These are phyloP conservation scores for Armadillidium nasatum DNA, from an alignment of 1,140 invertebrate species.

Conservation along the genomic window DNA sequence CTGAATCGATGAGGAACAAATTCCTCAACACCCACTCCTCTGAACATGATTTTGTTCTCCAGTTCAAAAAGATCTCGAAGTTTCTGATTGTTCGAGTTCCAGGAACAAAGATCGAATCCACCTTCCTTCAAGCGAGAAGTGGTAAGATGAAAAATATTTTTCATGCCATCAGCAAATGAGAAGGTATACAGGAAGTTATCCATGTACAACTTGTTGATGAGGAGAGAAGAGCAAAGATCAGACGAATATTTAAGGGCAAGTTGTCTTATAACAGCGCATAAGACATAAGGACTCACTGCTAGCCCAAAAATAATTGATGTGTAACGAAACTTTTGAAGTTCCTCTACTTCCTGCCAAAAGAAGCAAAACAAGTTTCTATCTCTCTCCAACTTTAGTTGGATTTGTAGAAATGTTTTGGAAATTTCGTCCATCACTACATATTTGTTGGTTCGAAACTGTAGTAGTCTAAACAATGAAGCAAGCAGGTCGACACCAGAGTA, in stretches of 20 bases:
- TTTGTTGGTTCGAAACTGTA: constrained; percentile 16
- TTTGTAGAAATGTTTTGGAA: constrained; percentile 26
- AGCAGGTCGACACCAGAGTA: constrained; percentile 25
- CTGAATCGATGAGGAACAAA: too few species aligned
- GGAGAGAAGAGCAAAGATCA: background rate
- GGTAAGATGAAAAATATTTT: background rate
- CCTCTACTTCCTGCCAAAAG: constrained; percentile 21
- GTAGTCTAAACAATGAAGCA: constrained; percentile 2
- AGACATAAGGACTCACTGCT: constrained; percentile 22
- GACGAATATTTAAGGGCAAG: background rate
- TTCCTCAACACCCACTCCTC: too few species aligned
- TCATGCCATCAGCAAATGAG: background rate
- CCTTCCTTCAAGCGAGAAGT: too few species aligned
- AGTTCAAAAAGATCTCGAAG: too few species aligned
- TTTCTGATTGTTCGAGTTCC: too few species aligned
- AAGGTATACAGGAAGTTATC: background rate
- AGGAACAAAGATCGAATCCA: too few species aligned
- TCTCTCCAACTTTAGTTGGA: constrained; percentile 5
- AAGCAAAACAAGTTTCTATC: constrained; percentile 26
- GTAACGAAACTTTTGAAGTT: constrained; percentile 16
- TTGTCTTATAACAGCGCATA: constrained; percentile 18
- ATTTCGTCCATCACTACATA: constrained; percentile 26
- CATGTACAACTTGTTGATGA: background rate
- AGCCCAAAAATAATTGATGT: constrained; percentile 26
- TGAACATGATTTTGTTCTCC: too few species aligned